Conservation (phyloP, 2,113 vertebrate species). For the Eulemur rufifrons region DNA sequence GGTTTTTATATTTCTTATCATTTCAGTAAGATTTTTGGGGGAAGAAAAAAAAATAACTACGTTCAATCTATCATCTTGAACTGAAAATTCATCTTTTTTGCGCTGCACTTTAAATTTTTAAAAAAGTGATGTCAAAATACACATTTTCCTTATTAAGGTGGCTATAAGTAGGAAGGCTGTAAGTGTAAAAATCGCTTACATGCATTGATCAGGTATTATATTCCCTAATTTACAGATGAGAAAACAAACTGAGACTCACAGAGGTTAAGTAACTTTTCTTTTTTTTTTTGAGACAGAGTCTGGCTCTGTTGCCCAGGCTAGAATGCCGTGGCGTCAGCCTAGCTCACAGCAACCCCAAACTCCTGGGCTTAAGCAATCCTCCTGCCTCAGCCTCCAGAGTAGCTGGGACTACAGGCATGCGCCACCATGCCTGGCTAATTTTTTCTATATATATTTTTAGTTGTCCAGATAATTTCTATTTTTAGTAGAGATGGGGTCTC, state of each 20-base stretch:
- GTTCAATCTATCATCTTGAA: background rate
- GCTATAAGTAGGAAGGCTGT: background rate
- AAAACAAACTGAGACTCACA: background rate
- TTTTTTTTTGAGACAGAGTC: no score
- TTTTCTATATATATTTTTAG: no score
- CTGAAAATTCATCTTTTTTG: background rate
- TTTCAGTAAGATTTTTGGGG: background rate
- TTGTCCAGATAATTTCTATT: no score
- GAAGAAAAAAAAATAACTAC: background rate
- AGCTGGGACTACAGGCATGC: no score
- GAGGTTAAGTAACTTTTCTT: background rate
- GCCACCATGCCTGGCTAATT: no score
- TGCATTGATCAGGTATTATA: background rate
- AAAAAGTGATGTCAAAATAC: background rate
- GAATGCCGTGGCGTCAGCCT: no score
- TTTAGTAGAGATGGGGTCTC: no score
- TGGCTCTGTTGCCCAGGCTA: no score
- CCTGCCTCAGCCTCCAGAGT: no score
- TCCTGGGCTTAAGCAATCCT: no score
- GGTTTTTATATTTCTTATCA: background rate
- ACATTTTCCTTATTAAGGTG: background rate
- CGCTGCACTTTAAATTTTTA: background rate
- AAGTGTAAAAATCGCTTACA: background rate
- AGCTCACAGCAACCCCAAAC: no score
- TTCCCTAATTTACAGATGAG: background rate